Conservation (phyloP, 23 tunicate genomes). For the Clavelina lepadiformis region DNA sequence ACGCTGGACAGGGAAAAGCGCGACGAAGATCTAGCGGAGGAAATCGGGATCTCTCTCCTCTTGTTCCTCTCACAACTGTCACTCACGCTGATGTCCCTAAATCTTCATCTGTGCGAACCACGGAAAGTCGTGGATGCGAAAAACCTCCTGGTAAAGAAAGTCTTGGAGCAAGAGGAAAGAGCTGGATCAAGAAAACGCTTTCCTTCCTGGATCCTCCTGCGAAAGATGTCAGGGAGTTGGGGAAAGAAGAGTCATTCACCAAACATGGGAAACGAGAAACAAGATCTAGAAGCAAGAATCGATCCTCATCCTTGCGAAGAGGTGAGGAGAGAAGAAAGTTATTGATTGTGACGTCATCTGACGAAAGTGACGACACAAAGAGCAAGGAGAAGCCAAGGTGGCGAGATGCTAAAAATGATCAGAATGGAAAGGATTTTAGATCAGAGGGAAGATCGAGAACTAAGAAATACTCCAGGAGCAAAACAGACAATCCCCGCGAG, state of each 20-base stretch:
- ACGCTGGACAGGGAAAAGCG: background rate
- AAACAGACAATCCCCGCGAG: conserved; percentile 64
- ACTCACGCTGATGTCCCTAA: background rate
- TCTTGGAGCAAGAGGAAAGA: conserved; percentile 58
- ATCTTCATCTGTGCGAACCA: too few relatives aligned
- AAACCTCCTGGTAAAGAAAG: conserved; percentile 12
- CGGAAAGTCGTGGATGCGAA: too few relatives aligned
- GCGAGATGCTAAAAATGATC: conserved; percentile 14
- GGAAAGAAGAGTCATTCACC: background rate
- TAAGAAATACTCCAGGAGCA: conserved; percentile 73
- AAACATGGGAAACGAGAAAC: conserved; percentile 12
- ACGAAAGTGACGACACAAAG: conserved; percentile 33
- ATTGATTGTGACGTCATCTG: conserved; percentile 34
- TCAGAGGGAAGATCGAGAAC: conserved; percentile 35
- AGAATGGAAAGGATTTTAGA: conserved; percentile 9
- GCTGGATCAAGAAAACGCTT: conserved; percentile 64
- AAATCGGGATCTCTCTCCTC: background rate
- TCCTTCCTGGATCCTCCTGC: conserved; percentile 29
- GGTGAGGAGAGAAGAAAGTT: background rate
- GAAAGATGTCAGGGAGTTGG: conserved; percentile 2
- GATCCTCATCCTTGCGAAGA: conserved; percentile 45
- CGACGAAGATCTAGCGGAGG: conserved; percentile 18
- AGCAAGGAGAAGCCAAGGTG: background rate
- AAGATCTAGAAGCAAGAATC: conserved; percentile 4
- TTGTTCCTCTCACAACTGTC: background rate